A percentile compares a stretch with the other conserved stretches of the same genome.
These are phyloP conservation scores for Lasioglossum lativentre DNA, from an alignment of 2,888 invertebrate genomes.

Conservation along the genomic window DNA sequence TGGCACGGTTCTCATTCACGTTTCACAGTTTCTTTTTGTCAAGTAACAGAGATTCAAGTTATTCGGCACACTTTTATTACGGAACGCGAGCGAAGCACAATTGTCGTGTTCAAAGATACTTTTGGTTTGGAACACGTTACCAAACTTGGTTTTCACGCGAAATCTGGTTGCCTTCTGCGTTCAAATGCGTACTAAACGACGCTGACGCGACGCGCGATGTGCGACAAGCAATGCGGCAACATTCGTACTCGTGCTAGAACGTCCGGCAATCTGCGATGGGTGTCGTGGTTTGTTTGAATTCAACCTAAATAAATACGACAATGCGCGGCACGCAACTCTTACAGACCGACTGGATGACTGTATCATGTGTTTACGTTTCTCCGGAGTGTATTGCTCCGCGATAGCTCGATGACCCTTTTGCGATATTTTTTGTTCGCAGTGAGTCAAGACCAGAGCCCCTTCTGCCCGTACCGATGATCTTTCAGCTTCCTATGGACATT, in stretches of 20 bases:
- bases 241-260: background rate
- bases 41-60: background rate
- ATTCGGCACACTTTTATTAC: background rate
- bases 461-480: background rate
- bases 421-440: conserved; percentile 12
- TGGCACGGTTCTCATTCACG: background rate
- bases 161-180: background rate
- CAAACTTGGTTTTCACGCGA: background rate
- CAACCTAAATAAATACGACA: conserved; percentile 42
- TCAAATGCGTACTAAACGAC: conserved; percentile 21
- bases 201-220: background rate
- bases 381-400: conserved; percentile 49
- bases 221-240: background rate
- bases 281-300: conserved; percentile 34
- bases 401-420: conserved; percentile 73
- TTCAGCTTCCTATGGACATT: background rate
- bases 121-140: background rate
- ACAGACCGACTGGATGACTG: conserved; percentile 19
- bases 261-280: background rate
- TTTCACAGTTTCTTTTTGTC: background rate
- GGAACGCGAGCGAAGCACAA: background rate
- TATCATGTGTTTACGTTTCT: conserved; percentile 34
- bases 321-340: conserved; percentile 28
- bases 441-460: conserved; percentile 2
- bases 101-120: background rate